These are phyloP conservation scores for Piprites chloris DNA, from an alignment of 2,113 vertebrate species.

Conservation along the genomic window DNA sequence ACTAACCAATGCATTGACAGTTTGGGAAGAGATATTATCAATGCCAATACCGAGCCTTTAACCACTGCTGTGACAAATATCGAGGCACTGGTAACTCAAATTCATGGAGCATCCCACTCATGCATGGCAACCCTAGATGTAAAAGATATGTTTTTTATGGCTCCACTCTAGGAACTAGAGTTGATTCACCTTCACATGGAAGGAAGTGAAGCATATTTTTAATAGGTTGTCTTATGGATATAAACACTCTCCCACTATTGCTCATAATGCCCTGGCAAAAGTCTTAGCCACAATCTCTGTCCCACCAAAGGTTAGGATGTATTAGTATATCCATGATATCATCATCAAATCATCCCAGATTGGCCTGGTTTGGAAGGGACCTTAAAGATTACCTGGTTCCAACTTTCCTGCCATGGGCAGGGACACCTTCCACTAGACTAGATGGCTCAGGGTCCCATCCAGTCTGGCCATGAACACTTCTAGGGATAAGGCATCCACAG, in stretches of 20 bases:
- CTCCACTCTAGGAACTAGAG: not conserved
- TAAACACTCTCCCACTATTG: not conserved
- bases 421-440: not conserved
- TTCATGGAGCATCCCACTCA: not conserved
- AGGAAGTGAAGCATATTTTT: not conserved
- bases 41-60: not conserved
- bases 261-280: not conserved
- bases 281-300: not conserved
- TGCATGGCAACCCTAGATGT: not conserved
- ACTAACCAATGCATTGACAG: too few species aligned
- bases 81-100: not conserved
- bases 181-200: not conserved
- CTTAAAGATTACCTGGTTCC: not conserved
- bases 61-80: not conserved
- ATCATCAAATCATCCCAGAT: not conserved
- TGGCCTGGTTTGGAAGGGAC: not conserved
- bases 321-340: not conserved
- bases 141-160: not conserved
- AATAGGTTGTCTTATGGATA: not conserved
- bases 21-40: not conserved
- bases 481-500: not conserved
- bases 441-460: not conserved
- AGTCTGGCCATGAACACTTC: not conserved
- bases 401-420: not conserved
- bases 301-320: not conserved